phyloP scores from a whole-genome alignment of 2,888 invertebrate genomes.

The Epinotia bilunana region DNA sequence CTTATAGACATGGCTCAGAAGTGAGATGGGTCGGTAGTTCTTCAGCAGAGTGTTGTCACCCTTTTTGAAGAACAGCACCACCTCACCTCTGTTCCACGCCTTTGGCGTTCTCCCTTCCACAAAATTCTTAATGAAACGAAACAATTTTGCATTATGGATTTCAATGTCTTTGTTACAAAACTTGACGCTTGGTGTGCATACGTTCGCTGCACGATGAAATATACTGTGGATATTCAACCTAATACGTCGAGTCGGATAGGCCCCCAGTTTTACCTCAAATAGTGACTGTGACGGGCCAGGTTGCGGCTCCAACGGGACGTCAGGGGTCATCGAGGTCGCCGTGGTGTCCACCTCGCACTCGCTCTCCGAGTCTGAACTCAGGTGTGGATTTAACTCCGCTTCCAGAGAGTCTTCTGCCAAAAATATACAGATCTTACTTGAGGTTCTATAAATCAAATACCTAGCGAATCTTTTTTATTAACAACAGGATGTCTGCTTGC shows the following conservation, averaged over 20 bases:
- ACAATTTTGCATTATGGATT: not conserved
- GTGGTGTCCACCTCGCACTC: conserved; percentile 52
- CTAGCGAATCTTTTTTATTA: too few relatives aligned
- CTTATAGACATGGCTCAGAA: too few relatives aligned
- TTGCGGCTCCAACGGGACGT: conserved; percentile 11
- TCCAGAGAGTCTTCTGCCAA: conserved; percentile 20
- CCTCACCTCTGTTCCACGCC: too few relatives aligned
- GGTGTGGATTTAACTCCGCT: conserved; percentile 46
- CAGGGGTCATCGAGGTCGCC: conserved; percentile 29
- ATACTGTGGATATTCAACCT: not conserved
- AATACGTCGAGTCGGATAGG: not conserved
- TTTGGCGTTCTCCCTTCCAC: too few relatives aligned
- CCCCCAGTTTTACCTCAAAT: conserved; percentile 3
- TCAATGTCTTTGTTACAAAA: not conserved
- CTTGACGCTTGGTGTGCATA: not conserved
- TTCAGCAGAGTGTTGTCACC: too few relatives aligned
- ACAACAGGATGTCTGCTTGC: too few relatives aligned
- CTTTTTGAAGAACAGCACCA: too few relatives aligned
- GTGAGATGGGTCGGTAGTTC: too few relatives aligned
- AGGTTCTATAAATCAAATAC: too few relatives aligned
- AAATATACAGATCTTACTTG: not conserved
- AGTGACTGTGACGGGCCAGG: conserved; percentile 28
- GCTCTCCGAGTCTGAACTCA: conserved; percentile 61
- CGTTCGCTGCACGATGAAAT: not conserved
- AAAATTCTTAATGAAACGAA: not conserved